These are phyloP conservation scores for Aphaenogaster ashmeadi DNA, from an alignment of 1,140 invertebrate species.

Conservation along the genomic window DNA sequence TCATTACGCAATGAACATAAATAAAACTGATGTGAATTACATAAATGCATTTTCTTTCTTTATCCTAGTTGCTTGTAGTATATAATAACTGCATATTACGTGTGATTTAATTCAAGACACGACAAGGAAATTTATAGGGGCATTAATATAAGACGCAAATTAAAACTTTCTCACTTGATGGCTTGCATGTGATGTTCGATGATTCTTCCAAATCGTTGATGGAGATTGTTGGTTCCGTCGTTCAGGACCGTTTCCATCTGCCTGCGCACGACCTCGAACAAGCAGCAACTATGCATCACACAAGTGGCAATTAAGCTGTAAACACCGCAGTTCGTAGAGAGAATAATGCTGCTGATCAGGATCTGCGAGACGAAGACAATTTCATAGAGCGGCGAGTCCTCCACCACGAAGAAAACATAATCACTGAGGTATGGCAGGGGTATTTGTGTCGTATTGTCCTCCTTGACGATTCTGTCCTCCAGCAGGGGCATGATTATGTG, in stretches of 20 bases:
- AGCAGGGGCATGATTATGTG: constrained; percentile 82
- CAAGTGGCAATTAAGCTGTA: constrained; percentile 81
- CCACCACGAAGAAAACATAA: constrained; percentile 82
- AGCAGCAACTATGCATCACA: constrained; percentile 81
- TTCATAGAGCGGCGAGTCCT: constrained; percentile 80
- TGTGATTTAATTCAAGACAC: neutral
- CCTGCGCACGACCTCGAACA: constrained; percentile 79
- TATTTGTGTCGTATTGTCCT: constrained; percentile 81
- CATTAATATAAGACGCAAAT: neutral
- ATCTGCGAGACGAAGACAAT: constrained; percentile 82
- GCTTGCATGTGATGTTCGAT: constrained; percentile 78
- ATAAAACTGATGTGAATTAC: neutral
- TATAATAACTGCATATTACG: neutral
- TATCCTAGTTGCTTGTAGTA: neutral
- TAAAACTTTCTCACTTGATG: constrained; percentile 73
- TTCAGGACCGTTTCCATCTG: constrained; percentile 72
- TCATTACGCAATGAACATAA: neutral
- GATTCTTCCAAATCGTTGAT: constrained; percentile 57
- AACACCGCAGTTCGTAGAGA: constrained; percentile 83
- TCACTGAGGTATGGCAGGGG: constrained; percentile 83
- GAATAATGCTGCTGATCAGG: constrained; percentile 82
- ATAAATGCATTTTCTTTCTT: neutral
- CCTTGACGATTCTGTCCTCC: constrained; percentile 77
- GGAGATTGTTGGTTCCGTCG: neutral
- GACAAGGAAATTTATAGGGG: neutral